A percentile compares a stretch with the other conserved stretches of the same genome.
These are phyloP conservation scores for Florisuga fusca DNA, from an alignment of 2,797 vertebrate species.

Conservation along the genomic window DNA sequence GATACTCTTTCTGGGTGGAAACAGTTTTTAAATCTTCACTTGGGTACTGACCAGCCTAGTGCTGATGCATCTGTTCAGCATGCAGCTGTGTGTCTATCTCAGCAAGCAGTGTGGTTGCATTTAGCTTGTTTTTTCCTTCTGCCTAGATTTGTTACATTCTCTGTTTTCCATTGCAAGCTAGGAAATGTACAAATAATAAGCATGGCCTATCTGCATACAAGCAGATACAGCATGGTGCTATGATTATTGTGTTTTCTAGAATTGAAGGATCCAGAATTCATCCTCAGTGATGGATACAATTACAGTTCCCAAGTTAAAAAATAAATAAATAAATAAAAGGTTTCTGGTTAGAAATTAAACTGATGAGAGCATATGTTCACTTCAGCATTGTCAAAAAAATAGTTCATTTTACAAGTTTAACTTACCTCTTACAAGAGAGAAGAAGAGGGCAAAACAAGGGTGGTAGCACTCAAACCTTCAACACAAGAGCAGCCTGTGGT, in stretches of 20 bases:
- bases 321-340: neutral
- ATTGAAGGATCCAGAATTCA: neutral
- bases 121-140: neutral
- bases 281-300: neutral
- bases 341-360: neutral
- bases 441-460: neutral
- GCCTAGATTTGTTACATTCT: neutral
- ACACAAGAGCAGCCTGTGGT: neutral
- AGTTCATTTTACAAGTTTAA: no score
- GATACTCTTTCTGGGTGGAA: neutral
- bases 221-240: neutral
- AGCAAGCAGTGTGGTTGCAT: neutral
- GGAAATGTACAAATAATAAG: neutral
- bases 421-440: neutral
- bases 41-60: neutral
- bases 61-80: neutral
- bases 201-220: neutral
- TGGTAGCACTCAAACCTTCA: neutral
- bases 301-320: neutral
- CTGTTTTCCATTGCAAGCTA: neutral
- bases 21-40: neutral
- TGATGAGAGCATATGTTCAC: accelerated
- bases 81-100: accelerated
- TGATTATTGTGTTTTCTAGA: neutral
- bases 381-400: neutral